Base-by-base conservation (phyloP, 2,888 invertebrate species). In the Smittia aterrima region DNA sequence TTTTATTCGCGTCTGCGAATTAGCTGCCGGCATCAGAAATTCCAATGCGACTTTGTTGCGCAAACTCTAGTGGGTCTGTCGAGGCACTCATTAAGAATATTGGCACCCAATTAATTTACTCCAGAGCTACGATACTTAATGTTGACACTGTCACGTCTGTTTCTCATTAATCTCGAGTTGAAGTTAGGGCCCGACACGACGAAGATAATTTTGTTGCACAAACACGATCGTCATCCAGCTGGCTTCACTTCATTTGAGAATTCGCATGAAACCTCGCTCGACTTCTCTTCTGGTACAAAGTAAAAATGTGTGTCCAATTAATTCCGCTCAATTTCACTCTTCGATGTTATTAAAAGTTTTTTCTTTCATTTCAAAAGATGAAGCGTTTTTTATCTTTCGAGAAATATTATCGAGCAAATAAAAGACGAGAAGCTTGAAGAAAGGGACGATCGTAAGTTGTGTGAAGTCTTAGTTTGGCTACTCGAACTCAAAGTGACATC, bases 61-160 rank as follows among this genome's bases (percentile, higher is more conserved):
- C 4, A 22, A 47, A 2, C 13, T 58, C 58, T 47, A 4, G 6
- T 11, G 6, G 16, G 58, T 3, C 2, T 58, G 58, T 32, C 47
- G n/a, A 18, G 58, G 1, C 58, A 47, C 4, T n/a, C 58, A 58
- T 58, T 22, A 58, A 58, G n/a, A 18, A 22, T 58, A 58, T 58
- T 22, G 22, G 22, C 58, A 58, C 58, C 58, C 22, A 58, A 58
- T 58, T 58, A 58, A 58, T 58, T 58, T 13, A 9, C 13, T 22
- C n/a, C 22, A n/a, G 22, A 58, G 58, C 22, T 58, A 18, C 6
- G 22, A 18, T 11, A 58, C 4, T 22, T 47, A n/a, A 47, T 47
- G 11, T 47, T 32, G 66, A 66, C 66, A 66, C 25, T 25, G 25
- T 9, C 66, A 24, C 66, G 27, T 66, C 25, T 62, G 62, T 62